Evolutionary conservation across 2,797 vertebrate species (phyloP), one percentile per base, ranked within the genome.

Genomic region (Enteromius trimaculatus): DNA sequence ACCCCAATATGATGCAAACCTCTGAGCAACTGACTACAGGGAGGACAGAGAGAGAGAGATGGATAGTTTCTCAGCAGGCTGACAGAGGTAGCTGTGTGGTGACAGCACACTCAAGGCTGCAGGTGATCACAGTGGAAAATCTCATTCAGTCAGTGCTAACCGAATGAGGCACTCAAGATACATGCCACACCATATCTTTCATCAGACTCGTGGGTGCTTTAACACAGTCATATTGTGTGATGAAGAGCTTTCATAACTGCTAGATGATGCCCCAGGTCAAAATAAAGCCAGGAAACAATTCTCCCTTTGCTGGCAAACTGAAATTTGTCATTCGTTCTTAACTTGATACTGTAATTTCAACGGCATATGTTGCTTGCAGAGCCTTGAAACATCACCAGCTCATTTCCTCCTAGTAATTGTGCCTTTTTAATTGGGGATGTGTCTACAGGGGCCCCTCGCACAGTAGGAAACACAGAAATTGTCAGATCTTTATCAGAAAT

Each of bases 21-120:
- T 31, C 49, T 49, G 78, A 86, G 49, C 72, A 87, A 91, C 51
- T 16, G 80, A 51, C 31, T 68, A 39, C 47, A 66, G 31, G 51
- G 19, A 51, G 65, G 83, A 77, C 65, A 26, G 55, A 53, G 82
- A 53, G 37, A 26, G 74, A 55, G 85, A 53, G 37, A 60, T 66
- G 74, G 85, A 64, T 64, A 66, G 69, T 49, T 85, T 89, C 84
- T 85, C 87, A 76, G 77, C 81, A 69, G 82, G 31, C 72, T 84
- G 86, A 86, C 82, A 88, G 82, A 87, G 86, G 80, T 86, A 70
- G 81, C 49, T 75, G 85, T 86, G 84, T 88, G 82, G 86, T 86
- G 88, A 88, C 71, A 86, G 77, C 84, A 60, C 78, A 85, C 72
- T 81, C 53, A n/a, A 51, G 58, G 47, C 74, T 68, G 29, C 76